A percentile compares a stretch with the other conserved stretches of the same genome.
These are phyloP conservation scores for Pangasius krempfi DNA, from an alignment of 2,797 vertebrate genomes.

Conservation along the genomic window DNA sequence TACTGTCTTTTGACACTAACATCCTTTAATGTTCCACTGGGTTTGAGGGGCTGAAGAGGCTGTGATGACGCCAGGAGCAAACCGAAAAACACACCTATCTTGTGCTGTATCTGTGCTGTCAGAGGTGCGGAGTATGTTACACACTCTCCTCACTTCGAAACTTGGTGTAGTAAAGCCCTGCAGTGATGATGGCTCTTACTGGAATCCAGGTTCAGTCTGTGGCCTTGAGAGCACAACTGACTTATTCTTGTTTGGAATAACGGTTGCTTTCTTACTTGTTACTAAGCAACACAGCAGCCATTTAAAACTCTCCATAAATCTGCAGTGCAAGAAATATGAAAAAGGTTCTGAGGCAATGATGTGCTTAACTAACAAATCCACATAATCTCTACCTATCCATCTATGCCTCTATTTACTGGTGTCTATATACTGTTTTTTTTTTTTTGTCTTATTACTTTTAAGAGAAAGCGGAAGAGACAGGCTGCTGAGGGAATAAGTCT, in stretches of 20 bases:
- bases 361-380: background rate
- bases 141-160: slow-evolving; percentile 36
- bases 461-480: background rate
- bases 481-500: background rate
- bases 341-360: background rate
- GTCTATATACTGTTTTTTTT: background rate
- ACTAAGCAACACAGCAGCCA: slow-evolving; percentile 37
- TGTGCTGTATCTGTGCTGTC: slow-evolving; percentile 38
- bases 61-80: slow-evolving; percentile 36
- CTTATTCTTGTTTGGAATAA: background rate
- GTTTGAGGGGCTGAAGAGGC: slow-evolving; percentile 47
- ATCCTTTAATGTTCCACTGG: slow-evolving; percentile 69
- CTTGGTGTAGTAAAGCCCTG: background rate
- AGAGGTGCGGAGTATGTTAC: slow-evolving; percentile 50
- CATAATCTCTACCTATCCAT: background rate
- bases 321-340: background rate
- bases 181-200: background rate
- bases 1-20: slow-evolving; percentile 62
- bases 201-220: background rate
- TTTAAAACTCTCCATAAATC: background rate
- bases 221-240: background rate
- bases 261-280: background rate
- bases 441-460: background rate
- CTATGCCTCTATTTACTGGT: background rate
- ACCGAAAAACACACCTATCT: slow-evolving; percentile 35